These are phyloP conservation scores for Orientallactaga sibirica DNA, from an alignment of 2,797 vertebrate species.

Conservation along the genomic window DNA sequence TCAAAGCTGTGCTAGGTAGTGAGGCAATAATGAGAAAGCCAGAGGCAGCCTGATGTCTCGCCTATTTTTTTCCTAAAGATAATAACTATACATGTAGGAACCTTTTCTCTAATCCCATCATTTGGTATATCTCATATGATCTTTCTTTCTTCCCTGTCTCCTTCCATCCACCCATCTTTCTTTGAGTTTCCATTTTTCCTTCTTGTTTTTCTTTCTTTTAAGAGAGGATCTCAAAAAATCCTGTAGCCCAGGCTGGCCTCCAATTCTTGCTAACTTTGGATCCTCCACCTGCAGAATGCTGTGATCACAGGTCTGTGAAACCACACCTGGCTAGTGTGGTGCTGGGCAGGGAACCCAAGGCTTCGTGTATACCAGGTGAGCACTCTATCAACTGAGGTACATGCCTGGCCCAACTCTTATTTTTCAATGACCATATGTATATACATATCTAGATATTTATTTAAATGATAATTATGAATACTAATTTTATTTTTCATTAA, in stretches of 20 bases:
- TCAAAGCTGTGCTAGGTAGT: not conserved
- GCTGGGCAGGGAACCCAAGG: no score
- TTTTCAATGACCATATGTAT: not conserved
- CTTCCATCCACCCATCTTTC: no score
- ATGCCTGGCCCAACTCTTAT: not conserved
- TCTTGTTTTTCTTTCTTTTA: no score
- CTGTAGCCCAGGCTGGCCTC: no score
- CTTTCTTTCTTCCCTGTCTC: not conserved
- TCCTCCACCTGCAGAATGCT: no score
- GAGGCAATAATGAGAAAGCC: slow-evolving; percentile 2
- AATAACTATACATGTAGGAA: not conserved
- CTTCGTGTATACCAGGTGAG: no score
- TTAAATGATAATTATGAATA: not conserved
- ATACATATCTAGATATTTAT: not conserved
- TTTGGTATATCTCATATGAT: not conserved
- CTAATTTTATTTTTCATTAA: not conserved
- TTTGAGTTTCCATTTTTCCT: no score
- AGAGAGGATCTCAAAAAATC: no score
- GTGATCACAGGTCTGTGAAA: no score
- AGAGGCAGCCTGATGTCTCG: not conserved
- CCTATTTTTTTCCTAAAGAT: slow-evolving; percentile 24
- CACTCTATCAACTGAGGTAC: no score
- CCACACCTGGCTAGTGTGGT: no score
- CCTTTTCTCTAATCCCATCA: not conserved
- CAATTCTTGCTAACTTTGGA: not conserved